Base-by-base conservation (phyloP, 2,113 vertebrate genomes). In the Podilymbus podiceps region DNA sequence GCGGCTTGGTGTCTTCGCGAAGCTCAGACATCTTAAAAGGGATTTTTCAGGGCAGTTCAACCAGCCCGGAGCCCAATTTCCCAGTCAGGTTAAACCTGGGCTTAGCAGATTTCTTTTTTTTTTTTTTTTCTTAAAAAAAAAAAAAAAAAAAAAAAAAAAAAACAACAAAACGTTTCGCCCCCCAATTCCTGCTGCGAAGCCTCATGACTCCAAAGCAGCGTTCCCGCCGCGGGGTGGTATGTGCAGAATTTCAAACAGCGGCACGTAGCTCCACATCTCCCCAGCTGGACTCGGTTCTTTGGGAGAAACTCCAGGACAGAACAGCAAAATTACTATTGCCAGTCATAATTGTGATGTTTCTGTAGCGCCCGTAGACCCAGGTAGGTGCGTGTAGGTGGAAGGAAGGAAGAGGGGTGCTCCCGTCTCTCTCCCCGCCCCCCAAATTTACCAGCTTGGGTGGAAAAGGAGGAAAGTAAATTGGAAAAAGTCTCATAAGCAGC, bases 261-360 rank as follows among this genome's bases (percentile, higher is more conserved):
- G 22, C 90, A 33, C 42, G 2, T 3, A 33, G 53, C 31, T 47
- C 68, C 44, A 13, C 17, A 12, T 8, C 30, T 47, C 68, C n/a
- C 24, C 19, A 12, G 46, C 22, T 15, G 52, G 47, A 6, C 22
- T 47, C 52, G 2, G 0, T 18, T 12, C 6, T 22, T 8, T 52
- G 74, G 24, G 28, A 89, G 62, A 30, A 72, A 55, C 31, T 59
- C 50, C 33, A 6, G 46, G 44, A 71, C 0, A 4, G 49, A 88
- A 50, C 40, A 64, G 22, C 20, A 33, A 53, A 44, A 28, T 55
- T 38, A 21, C 62, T n/a, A 4, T 20, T 47, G 15, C 44, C 19
- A 8, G 8, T 6, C 8, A 15, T 5, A 8, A 2, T 2, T 2
- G 40, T 2, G 33, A 5, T 22, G 53, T 9, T 28, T 15, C 35